Base-by-base conservation (phyloP, 2,888 invertebrate genomes). In the Holacanthella duospinosa region DNA sequence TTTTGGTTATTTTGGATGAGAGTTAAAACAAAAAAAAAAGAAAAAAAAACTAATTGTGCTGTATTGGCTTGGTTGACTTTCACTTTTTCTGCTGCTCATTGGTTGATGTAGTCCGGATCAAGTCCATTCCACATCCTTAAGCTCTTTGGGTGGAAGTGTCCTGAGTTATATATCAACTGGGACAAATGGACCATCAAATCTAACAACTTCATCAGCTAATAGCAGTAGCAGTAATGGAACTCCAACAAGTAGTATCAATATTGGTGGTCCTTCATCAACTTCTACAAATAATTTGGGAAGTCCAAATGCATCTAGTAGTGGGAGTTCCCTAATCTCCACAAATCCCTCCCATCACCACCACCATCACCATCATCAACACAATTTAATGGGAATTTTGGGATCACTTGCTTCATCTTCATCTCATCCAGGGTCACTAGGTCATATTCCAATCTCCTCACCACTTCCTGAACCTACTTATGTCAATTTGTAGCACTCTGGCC, bases 391-490 rank as follows among this genome's bases (percentile, higher is more conserved):
- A 6, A 62, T 65, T 36, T 59, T 65, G 43, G 61, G 61, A 28
- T 61, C 61, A 19, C 48, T 60, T 27, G 58, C 65, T 3, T 43
- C 36, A 43, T 9, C 44, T 28, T n/a, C 59, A 6, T 27, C 24
- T 4, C 29, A 57, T 53, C 58, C 64, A 29, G 61, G 59, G 48
- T 76, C 75, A 77, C 76, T 76, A 76, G 75, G 77, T 77, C 77
- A 77, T 75, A 61, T 69, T 43, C 66, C 69, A 26, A 69, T 71
- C 59, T 76, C 79, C 76, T 79, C 79, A 75, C 79, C 80, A 74
- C 78, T 79, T 75, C 90, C 89, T 81, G 89, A 90, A 81, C 91
- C 91, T 74, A 91, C 92, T 75, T 92, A 92, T 83, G 92, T 91
- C 80, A 91, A 91, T 85, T 89, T 91, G 84, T 88, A 88, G 87